These are phyloP conservation scores for Xylocopa sonorina DNA, from an alignment of 1,140 invertebrate genomes.

Conservation along the genomic window DNA sequence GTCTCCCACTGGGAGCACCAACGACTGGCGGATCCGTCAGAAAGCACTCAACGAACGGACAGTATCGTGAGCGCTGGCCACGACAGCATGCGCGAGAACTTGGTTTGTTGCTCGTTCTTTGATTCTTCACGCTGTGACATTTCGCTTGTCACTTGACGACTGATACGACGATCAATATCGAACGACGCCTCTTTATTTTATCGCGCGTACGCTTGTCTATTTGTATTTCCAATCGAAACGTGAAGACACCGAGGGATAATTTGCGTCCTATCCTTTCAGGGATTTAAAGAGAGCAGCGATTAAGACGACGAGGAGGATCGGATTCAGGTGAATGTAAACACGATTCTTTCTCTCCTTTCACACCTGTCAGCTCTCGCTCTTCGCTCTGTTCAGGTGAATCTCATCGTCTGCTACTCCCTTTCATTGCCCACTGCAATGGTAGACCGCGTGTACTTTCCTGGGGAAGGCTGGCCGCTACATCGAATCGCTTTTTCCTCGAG, in stretches of 20 bases:
- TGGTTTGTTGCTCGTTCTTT: conserved; percentile 17
- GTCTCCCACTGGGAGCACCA: conserved; percentile 31
- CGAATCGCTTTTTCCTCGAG: conserved; percentile 55
- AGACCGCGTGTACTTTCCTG: conserved; percentile 12
- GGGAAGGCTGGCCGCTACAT: conserved; percentile 47
- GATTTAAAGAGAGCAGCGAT: not conserved
- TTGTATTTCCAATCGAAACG: not conserved
- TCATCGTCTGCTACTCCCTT: not conserved
- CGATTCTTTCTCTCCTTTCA: conserved; percentile 5
- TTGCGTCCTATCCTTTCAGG: not conserved
- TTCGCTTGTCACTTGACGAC: conserved; percentile 17
- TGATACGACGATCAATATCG: no score
- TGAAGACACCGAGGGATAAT: not conserved
- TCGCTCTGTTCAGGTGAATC: not conserved
- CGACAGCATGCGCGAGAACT: conserved; percentile 60
- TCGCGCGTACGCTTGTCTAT: not conserved
- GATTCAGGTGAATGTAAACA: conserved; percentile 62
- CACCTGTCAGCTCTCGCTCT: conserved; percentile 2
- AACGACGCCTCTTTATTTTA: no score
- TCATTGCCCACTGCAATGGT: not conserved
- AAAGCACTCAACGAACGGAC: conserved; percentile 58
- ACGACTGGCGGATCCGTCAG: conserved; percentile 60
- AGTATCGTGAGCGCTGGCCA: conserved; percentile 63
- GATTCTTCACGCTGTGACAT: not conserved
- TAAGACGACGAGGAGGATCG: not conserved